Evolutionary conservation across 2,113 vertebrate species (phyloP).

Genomic region (Eudyptes chrysolophus): DNA sequence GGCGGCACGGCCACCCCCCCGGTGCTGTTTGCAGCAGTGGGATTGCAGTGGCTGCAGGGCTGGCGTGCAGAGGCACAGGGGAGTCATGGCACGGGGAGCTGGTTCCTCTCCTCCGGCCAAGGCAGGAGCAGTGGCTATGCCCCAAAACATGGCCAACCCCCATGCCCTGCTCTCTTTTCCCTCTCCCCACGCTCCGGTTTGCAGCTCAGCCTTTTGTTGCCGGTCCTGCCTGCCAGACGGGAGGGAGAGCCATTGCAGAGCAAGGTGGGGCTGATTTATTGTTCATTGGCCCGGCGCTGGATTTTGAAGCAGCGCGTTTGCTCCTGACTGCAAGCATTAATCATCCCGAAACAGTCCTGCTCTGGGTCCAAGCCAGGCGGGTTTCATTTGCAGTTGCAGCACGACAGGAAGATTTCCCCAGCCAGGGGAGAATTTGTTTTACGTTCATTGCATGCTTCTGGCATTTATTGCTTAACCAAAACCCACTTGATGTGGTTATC

Average conservation of each 20-base stretch:
- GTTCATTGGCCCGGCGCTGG: not conserved
- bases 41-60: not conserved
- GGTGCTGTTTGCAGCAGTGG: fast-evolving
- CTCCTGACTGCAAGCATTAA: slow-evolving; percentile 60
- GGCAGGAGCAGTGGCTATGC: not conserved
- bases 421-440: slow-evolving; percentile 16
- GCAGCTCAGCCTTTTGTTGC: not conserved
- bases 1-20: no score
- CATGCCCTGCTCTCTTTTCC: not conserved
- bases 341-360: slow-evolving; percentile 6
- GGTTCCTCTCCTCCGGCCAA: not conserved
- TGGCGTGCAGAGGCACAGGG: fast-evolving
- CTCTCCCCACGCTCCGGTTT: not conserved
- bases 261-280: slow-evolving; percentile 67
- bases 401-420: slow-evolving; percentile 24
- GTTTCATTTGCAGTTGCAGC: slow-evolving; percentile 52
- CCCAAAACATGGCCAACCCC: not conserved
- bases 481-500: slow-evolving; percentile 49
- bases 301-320: slow-evolving; percentile 28
- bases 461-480: slow-evolving; percentile 55
- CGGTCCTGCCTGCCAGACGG: not conserved
- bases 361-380: slow-evolving; percentile 18
- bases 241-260: slow-evolving; percentile 42
- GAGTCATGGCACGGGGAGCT: fast-evolving
- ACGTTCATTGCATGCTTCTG: slow-evolving; percentile 29